Evolutionary conservation across 2,113 vertebrate genomes (phyloP), one percentile per base, ranked within the genome.

Genomic region (Anseranas semipalmata): DNA sequence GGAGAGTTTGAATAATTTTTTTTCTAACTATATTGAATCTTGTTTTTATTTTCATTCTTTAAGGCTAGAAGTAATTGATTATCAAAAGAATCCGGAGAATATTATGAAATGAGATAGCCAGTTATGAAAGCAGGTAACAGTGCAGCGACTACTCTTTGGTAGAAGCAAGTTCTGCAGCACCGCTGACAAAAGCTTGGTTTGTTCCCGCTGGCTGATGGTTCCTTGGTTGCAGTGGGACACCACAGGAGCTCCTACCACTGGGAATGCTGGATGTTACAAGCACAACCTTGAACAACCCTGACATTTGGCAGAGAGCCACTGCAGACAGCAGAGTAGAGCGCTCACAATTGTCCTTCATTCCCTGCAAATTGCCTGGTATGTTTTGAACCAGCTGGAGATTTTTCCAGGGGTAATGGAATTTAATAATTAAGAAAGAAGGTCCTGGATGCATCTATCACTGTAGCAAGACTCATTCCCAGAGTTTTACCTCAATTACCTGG

Each of bases 201-300:
- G 45, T 87, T 39, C 39, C 28, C 37, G 3, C 12, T 15, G 37
- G 52, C 48, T 78, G 71, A 35, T 9, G 67, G 41, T 43, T 91
- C 81, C 83, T 67, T 91, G 74, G 52, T 79, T 93, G 41, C 70
- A 68, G 66, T 55, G 74, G 71, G 81, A 91, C 39, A 85, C 33
- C 9, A 10, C 45, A 39, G 73, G 87, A 95, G 56, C 85, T 89
- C 68, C 55, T 46, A 60, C 32, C 7, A 35, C 70, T 15, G 21
- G 52, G 83, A 92, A 89, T 37, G 56, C 37, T 66, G 92, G 53
- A 71, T 67, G 45, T 78, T 60, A 60, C 60, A 76, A 92, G 55
- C 9, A 71, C 86, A 96, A 74, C 94, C 66, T 94, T 84, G 85
- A 86, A 78, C 46, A 93, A 77, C 43, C 66, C 86, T 81, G 83